A percentile compares a stretch with the other conserved stretches of the same genome.
These are phyloP conservation scores for Naso thynnoides DNA, from an alignment of 2,797 vertebrate species.

Conservation along the genomic window DNA sequence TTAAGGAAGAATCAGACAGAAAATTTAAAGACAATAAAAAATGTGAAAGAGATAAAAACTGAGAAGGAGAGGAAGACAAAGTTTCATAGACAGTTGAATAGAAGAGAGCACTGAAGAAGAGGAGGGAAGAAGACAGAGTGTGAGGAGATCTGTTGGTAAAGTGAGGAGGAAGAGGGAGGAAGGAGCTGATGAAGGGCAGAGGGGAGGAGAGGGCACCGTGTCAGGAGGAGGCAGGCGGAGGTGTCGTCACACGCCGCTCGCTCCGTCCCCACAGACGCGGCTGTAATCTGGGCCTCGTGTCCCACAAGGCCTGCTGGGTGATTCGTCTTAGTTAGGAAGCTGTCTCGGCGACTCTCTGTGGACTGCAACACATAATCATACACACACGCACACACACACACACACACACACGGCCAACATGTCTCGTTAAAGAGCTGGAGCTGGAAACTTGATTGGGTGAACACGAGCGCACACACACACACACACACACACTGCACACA, in stretches of 20 bases:
- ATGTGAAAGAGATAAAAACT: too few relatives aligned
- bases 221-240: constrained; percentile 12
- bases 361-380: constrained; percentile 53
- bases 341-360: constrained; percentile 58
- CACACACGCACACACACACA: constrained; percentile 37
- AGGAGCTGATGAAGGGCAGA: constrained; percentile 29
- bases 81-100: neutral
- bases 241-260: neutral
- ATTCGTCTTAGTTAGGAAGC: constrained; percentile 82
- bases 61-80: too few relatives aligned
- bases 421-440: constrained; percentile 10
- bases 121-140: neutral
- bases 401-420: constrained; percentile 5
- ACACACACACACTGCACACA: neutral
- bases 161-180: constrained; percentile 18
- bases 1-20: too few relatives aligned
- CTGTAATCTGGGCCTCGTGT: constrained; percentile 70
- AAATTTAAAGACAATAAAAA: too few relatives aligned
- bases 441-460: constrained; percentile 20
- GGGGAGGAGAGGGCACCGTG: constrained; percentile 23
- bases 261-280: constrained; percentile 48
- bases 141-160: constrained; percentile 16
- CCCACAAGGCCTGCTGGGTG: constrained; percentile 56
- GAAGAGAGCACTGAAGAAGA: neutral
- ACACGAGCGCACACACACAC: constrained; percentile 21